Base-by-base conservation (phyloP, 2,888 invertebrate species). In the Tetragonula carbonaria region DNA sequence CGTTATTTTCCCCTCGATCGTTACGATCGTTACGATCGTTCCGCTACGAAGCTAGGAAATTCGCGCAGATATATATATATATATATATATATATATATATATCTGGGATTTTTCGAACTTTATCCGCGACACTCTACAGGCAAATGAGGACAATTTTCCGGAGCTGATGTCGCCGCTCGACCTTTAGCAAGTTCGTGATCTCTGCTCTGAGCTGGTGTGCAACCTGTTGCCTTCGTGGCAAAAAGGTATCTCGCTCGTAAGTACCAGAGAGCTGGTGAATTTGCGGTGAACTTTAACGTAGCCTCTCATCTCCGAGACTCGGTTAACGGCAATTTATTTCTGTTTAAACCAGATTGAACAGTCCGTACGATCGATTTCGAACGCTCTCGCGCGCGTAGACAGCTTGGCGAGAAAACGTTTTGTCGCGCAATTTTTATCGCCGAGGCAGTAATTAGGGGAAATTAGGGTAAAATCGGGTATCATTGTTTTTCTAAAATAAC, bases 201-300 rank as follows among this genome's bases (percentile, higher is more conserved):
- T 84, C 81, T 80, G 76, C 68, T 84, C 71, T 68, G 45, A 45
- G 45, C 45, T 67, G 65, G 68, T 82, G 78, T 75, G 74, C 89
- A 89, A 89, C 89, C 90, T 89, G 89, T 89, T 89, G 89, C 89
- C 88, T 83, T 77, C 80, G 50, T 74, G 77, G 80, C 80, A 82
- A 84, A 86, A 86, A 86, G 72, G 28, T 59, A 53, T 78, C 67
- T 53, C 73, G 28, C 62, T 65, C 71, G 55, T 50, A 73, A 84
- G 70, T 65, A 51, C 45, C 45, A 45, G 45, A 45, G 75, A 79
- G 65, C 55, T 76, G 59, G 55, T 18, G 55, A 74, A 84, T 79
- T 80, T 77, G 62, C 59, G 28, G 71, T 14, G 51, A 83, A 76
- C 53, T 74, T 67, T 38, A 53, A 21, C 63, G 16, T n/a, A 51